Conservation (phyloP, 2,113 vertebrate genomes). For the Picathartes gymnocephalus region DNA sequence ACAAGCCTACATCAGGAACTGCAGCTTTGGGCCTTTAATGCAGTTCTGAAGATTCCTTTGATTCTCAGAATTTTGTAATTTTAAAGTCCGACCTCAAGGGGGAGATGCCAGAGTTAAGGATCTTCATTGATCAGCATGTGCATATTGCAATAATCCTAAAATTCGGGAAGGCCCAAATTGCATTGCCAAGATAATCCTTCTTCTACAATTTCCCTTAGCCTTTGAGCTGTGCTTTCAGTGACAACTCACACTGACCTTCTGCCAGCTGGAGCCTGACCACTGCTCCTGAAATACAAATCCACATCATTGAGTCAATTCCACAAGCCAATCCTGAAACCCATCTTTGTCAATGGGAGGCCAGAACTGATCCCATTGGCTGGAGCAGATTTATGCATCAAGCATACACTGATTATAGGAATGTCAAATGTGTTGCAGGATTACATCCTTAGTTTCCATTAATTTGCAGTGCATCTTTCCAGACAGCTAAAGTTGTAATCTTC, state of each 20-base stretch:
- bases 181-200: not conserved
- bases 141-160: not conserved
- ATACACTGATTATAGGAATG: not conserved
- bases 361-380: not conserved
- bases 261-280: not conserved
- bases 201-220: not conserved
- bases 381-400: not conserved
- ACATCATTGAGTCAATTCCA: not conserved
- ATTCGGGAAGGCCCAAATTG: not conserved
- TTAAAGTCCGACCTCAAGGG: conserved; percentile 57
- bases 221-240: not conserved
- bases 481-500: not conserved
- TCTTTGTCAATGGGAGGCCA: not conserved
- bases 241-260: not conserved
- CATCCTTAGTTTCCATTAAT: not conserved
- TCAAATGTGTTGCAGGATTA: not conserved
- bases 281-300: not conserved
- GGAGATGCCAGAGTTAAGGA: conserved; percentile 65
- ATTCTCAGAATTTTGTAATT: conserved; percentile 26
- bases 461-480: not conserved
- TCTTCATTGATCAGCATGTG: not conserved
- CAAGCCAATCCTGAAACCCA: not conserved
- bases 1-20: not conserved
- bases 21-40: not conserved
- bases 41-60: not conserved